These are phyloP conservation scores for Ornithoptera priamus DNA, from an alignment of 2,888 invertebrate genomes.

Conservation along the genomic window DNA sequence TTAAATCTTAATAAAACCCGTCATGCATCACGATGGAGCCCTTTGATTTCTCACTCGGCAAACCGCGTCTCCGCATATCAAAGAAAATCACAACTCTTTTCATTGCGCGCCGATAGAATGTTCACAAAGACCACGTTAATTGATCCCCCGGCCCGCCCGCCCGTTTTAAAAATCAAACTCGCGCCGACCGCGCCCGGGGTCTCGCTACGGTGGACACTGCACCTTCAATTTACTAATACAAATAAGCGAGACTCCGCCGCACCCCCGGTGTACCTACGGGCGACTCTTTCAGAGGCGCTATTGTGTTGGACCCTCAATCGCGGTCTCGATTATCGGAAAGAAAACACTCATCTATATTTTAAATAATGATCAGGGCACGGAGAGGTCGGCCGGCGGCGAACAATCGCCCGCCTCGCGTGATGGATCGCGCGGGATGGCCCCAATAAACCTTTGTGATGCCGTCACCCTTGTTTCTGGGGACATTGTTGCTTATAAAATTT, in stretches of 20 bases:
- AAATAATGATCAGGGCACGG: constrained; percentile 74
- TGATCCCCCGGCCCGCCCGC: constrained; percentile 64
- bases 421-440: constrained; percentile 68
- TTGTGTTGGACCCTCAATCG: constrained; percentile 75
- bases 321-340: constrained; percentile 78
- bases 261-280: constrained; percentile 55
- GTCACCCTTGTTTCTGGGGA: constrained; percentile 49
- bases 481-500: constrained; percentile 34
- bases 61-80: constrained; percentile 77
- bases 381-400: constrained; percentile 44
- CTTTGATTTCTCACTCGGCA: constrained; percentile 80
- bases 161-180: constrained; percentile 53
- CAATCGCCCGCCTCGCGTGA: constrained; percentile 62
- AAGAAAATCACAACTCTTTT: constrained; percentile 80
- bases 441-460: constrained; percentile 61
- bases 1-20: constrained; percentile 80
- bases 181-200: constrained; percentile 44
- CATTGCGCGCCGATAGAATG: constrained; percentile 78
- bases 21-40: constrained; percentile 73
- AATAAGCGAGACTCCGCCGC: constrained; percentile 63
- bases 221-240: constrained; percentile 78
- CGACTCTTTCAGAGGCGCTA: constrained; percentile 65
- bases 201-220: constrained; percentile 65
- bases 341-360: constrained; percentile 80
- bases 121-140: constrained; percentile 71